A percentile compares a stretch with the other conserved stretches of the same genome.
Evolutionary conservation across 64 coral and sea anemone genomes (phyloP).

Genomic region (Catalaphyllia jardinei): DNA sequence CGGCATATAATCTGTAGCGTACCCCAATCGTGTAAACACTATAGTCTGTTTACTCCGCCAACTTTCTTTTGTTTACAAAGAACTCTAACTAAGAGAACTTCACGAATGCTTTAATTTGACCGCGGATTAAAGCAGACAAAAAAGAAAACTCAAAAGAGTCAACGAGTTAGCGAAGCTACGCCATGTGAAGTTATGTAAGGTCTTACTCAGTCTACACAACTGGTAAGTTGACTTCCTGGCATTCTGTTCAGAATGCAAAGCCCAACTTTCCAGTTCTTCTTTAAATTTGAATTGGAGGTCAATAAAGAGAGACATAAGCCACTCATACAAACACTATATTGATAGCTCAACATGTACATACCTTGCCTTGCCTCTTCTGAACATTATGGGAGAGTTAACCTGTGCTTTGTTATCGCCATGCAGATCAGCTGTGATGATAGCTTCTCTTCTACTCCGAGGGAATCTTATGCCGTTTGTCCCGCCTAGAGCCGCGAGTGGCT

Average conservation of each 20-base stretch:
- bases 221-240: not conserved
- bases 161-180: not conserved
- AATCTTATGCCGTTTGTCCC: not conserved
- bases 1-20: constrained; percentile 7
- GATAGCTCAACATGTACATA: not conserved
- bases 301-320: not conserved
- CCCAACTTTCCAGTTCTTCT: not conserved
- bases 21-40: not conserved
- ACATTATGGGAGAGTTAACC: not conserved
- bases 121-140: not conserved
- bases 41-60: not conserved
- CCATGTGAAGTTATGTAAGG: not conserved
- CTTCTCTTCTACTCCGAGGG: constrained; percentile 9
- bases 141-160: not conserved
- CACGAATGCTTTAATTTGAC: not conserved
- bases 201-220: not conserved
- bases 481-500: not conserved
- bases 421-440: not conserved
- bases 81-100: not conserved
- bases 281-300: not conserved
- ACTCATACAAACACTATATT: not conserved
- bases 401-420: constrained; percentile 11
- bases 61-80: constrained; percentile 16
- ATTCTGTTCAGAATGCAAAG: not conserved
- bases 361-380: constrained; percentile 29